Percentiles rank a stretch among this genome's conserved stretches.
phyloP scores from a whole-genome alignment of 2,888 invertebrate species.

The Stenodema calcarata region DNA sequence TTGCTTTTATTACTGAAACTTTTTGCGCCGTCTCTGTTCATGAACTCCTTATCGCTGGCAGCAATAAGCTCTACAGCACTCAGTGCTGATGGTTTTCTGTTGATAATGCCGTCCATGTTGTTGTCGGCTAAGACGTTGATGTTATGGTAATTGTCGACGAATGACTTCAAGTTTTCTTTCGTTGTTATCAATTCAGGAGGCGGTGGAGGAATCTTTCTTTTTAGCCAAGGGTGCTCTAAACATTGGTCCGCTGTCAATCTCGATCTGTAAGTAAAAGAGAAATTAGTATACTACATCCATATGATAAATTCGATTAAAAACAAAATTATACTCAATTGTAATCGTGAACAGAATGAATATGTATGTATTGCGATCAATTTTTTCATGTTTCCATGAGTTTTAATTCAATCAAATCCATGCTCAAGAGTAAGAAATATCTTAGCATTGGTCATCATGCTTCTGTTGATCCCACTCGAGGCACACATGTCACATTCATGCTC shows the following conservation, averaged over 20 bases:
- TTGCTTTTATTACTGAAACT: slow-evolving; percentile 42
- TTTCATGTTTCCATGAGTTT: too few species aligned
- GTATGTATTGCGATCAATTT: too few species aligned
- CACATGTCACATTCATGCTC: not conserved
- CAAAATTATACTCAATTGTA: too few species aligned
- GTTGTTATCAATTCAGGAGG: slow-evolving; percentile 58
- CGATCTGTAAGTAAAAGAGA: slow-evolving; percentile 68
- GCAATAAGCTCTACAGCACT: slow-evolving; percentile 37
- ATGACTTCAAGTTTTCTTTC: slow-evolving; percentile 56
- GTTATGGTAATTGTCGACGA: slow-evolving; percentile 54
- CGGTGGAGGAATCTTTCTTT: slow-evolving; percentile 64
- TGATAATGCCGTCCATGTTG: not conserved
- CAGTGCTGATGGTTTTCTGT: not conserved
- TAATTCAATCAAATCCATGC: not conserved
- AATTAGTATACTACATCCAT: too few species aligned
- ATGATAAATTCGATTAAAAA: too few species aligned
- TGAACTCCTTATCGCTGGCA: slow-evolving; percentile 45
- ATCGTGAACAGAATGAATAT: too few species aligned
- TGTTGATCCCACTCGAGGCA: not conserved
- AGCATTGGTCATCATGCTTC: not conserved
- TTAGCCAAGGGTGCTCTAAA: slow-evolving; percentile 86
- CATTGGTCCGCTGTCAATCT: slow-evolving; percentile 83
- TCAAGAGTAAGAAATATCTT: not conserved
- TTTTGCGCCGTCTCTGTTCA: slow-evolving; percentile 28
- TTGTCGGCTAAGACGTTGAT: not conserved